Evolutionary conservation across 1,140 invertebrate species (phyloP).

Genomic region (Dendroctonus valens): DNA sequence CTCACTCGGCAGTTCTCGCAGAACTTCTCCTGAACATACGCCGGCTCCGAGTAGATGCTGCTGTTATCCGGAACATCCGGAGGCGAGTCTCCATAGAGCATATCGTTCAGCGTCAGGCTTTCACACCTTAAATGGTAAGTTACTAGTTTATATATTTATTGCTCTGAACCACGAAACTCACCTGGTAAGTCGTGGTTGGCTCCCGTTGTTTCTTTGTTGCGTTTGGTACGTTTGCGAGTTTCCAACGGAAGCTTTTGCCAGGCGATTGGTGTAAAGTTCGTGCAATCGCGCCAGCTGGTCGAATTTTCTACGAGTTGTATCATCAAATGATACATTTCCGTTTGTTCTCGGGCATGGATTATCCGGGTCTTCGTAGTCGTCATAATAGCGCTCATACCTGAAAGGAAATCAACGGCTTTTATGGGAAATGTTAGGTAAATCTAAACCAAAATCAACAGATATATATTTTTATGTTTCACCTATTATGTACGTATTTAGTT

Average conservation of each 20-base stretch:
- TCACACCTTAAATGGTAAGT: slow-evolving; percentile 50
- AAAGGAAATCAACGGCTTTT: background rate
- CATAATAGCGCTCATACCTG: slow-evolving; percentile 41
- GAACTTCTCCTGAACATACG: slow-evolving; percentile 72
- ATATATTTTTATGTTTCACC: no score
- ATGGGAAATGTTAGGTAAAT: no score
- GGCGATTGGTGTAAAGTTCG: slow-evolving; percentile 65
- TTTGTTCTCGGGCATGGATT: slow-evolving; percentile 41
- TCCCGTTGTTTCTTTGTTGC: slow-evolving; percentile 46
- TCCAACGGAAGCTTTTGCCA: slow-evolving; percentile 61
- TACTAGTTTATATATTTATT: no score
- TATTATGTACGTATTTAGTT: background rate
- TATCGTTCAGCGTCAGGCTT: slow-evolving; percentile 70
- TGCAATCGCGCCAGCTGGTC: slow-evolving; percentile 67
- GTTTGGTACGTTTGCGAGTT: slow-evolving; percentile 58
- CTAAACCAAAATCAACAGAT: no score
- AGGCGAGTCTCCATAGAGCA: slow-evolving; percentile 60
- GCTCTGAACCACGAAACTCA: background rate
- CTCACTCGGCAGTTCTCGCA: slow-evolving; percentile 73
- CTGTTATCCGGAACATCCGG: slow-evolving; percentile 64
- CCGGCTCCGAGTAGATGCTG: slow-evolving; percentile 81
- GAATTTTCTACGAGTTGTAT: slow-evolving; percentile 54
- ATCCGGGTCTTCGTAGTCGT: slow-evolving; percentile 50
- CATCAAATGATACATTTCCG: slow-evolving; percentile 39
- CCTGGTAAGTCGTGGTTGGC: slow-evolving; percentile 50